phyloP scores from a whole-genome alignment of 2,113 vertebrate genomes.

The Proterorhinus semilunaris region DNA sequence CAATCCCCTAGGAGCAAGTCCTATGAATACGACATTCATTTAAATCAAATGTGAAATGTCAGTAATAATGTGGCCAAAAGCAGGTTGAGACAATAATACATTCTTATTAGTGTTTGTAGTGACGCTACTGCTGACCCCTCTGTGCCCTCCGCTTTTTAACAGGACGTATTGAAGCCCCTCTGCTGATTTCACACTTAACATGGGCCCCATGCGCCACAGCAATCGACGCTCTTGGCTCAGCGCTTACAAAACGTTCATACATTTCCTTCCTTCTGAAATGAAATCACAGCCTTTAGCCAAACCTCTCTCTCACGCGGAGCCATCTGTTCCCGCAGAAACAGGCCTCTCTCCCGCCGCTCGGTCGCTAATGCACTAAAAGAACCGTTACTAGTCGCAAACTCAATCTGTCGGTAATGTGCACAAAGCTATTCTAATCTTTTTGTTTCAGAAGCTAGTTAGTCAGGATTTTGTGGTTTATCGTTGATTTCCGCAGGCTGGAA shows the following conservation, averaged over 20 bases:
- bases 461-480: background rate
- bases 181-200: background rate
- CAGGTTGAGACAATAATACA: too few species aligned
- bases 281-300: conserved; percentile 35
- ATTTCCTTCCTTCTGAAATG: conserved; percentile 50
- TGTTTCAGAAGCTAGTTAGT: background rate
- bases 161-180: background rate
- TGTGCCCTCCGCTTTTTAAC: background rate
- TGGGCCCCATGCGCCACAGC: conserved; percentile 6
- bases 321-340: conserved; percentile 43
- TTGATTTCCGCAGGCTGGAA: background rate
- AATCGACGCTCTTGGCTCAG: conserved; percentile 15
- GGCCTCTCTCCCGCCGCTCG: background rate
- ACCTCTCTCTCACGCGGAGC: conserved; percentile 36
- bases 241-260: conserved; percentile 8
- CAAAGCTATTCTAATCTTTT: background rate
- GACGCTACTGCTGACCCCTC: too few species aligned
- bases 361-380: conserved; percentile 4
- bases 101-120: too few species aligned
- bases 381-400: background rate
- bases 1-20: too few species aligned
- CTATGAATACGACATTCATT: too few species aligned
- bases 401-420: background rate
- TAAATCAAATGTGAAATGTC: too few species aligned
- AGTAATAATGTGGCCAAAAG: too few species aligned